phyloP scores from a whole-genome alignment of 2,113 vertebrate species.

The Genyomyrus donnyi region DNA sequence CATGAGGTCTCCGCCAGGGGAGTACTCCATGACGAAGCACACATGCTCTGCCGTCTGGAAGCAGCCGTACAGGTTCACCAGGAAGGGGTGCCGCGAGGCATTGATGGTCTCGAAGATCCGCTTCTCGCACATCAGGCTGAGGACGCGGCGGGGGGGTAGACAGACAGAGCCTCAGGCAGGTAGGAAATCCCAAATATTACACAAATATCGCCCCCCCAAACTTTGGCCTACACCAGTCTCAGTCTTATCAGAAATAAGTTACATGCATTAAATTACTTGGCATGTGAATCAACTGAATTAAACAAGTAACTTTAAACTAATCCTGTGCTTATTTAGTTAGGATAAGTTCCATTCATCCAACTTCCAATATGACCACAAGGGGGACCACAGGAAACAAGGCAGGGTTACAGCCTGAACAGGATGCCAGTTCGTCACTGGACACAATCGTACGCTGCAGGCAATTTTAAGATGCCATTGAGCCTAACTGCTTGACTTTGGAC shows the following conservation, averaged over 20 bases:
- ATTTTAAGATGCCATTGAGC: not conserved
- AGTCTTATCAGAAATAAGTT: not conserved
- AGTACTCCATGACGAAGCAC: conserved; percentile 93
- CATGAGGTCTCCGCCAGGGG: conserved; percentile 91
- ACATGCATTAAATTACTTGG: not conserved
- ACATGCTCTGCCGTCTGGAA: conserved; percentile 87
- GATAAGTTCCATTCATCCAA: not conserved
- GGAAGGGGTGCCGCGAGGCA: conserved; percentile 76
- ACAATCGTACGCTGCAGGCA: not conserved
- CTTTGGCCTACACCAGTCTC: not conserved
- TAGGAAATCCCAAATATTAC: not conserved
- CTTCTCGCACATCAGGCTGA: conserved; percentile 90
- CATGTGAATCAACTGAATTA: not conserved
- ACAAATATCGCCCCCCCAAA: not conserved
- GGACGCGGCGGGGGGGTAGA: not conserved
- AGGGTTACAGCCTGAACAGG: not conserved
- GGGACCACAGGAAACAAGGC: not conserved
- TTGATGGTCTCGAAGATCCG: conserved; percentile 88
- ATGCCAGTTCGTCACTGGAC: not conserved
- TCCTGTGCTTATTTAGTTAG: not conserved
- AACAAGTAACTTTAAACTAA: not conserved
- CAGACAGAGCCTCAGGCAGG: not conserved
- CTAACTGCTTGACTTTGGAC: not conserved
- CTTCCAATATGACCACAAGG: not conserved
- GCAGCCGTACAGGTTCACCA: conserved; percentile 87